phyloP scores from a whole-genome alignment of 2,113 vertebrate genomes.

The Amphilophus citrinellus region DNA sequence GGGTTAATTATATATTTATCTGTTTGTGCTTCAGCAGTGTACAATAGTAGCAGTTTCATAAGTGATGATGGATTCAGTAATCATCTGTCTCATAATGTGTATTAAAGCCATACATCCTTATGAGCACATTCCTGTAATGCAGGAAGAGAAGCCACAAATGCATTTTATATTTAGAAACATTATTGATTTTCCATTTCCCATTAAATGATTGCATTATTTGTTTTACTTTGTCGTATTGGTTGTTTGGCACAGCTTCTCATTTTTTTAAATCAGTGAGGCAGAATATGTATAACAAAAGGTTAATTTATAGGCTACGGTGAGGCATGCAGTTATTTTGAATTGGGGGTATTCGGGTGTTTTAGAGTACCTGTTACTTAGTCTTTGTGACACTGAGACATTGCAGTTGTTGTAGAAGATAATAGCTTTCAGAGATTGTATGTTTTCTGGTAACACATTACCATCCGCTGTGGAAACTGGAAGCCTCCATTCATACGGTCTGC shows the following conservation, averaged over 20 bases:
- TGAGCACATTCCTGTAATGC: slow-evolving; percentile 44
- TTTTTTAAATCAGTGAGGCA: slow-evolving; percentile 28
- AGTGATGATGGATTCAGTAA: slow-evolving; percentile 54
- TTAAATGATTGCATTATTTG: slow-evolving; percentile 50
- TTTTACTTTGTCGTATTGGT: slow-evolving; percentile 17
- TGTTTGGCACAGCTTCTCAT: neutral
- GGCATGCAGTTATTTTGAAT: neutral
- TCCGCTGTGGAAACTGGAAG: neutral
- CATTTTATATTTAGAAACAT: slow-evolving; percentile 2
- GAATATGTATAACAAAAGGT: slow-evolving; percentile 20
- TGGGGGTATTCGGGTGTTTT: neutral
- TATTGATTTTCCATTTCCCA: slow-evolving; percentile 22
- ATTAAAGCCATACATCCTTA: slow-evolving; percentile 40
- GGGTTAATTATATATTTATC: slow-evolving; percentile 6
- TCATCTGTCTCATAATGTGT: slow-evolving; percentile 41
- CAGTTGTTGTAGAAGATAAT: neutral
- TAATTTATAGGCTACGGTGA: neutral
- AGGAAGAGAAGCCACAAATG: slow-evolving; percentile 33
- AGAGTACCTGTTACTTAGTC: neutral
- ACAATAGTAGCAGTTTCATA: slow-evolving; percentile 29
- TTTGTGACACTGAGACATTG: neutral
- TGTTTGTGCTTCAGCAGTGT: slow-evolving; percentile 13
- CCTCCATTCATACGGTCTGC: neutral
- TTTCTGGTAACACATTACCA: neutral
- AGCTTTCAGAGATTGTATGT: neutral